These are phyloP conservation scores for Phalacrocorax brasilianus DNA, from an alignment of 2,113 vertebrate species.

Conservation along the genomic window DNA sequence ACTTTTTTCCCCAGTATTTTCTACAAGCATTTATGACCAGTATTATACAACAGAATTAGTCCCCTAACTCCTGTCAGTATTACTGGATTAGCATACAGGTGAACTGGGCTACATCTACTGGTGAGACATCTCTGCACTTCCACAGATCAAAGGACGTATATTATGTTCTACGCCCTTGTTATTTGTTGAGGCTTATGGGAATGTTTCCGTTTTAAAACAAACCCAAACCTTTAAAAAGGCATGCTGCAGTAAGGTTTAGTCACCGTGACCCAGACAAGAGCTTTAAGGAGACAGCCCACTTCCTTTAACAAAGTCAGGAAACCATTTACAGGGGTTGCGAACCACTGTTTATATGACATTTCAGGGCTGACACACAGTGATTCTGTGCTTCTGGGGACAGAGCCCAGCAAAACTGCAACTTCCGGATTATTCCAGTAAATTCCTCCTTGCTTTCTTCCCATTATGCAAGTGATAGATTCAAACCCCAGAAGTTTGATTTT, in stretches of 20 bases:
- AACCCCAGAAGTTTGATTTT: neutral
- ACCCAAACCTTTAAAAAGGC: neutral
- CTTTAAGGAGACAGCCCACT: constrained; percentile 38
- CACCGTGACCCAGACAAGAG: constrained; percentile 46
- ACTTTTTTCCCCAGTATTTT: neutral
- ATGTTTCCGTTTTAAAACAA: neutral
- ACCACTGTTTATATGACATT: constrained; percentile 39
- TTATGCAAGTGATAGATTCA: neutral
- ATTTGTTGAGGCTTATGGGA: neutral
- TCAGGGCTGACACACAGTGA: neutral
- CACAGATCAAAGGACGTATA: neutral
- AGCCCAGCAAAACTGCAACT: neutral
- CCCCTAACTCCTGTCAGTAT: neutral
- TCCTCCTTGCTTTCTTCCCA: neutral
- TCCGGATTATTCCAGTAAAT: neutral
- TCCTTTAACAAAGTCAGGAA: constrained; percentile 53
- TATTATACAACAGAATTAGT: neutral
- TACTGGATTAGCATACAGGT: neutral
- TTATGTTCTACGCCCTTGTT: neutral
- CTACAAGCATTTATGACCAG: neutral
- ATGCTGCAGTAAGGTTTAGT: constrained; percentile 26
- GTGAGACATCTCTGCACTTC: neutral
- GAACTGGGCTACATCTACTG: neutral
- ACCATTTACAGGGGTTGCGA: neutral
- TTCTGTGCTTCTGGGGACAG: neutral